Base-by-base conservation (phyloP, 2,797 vertebrate species). In the Halcyon leucocephala region DNA sequence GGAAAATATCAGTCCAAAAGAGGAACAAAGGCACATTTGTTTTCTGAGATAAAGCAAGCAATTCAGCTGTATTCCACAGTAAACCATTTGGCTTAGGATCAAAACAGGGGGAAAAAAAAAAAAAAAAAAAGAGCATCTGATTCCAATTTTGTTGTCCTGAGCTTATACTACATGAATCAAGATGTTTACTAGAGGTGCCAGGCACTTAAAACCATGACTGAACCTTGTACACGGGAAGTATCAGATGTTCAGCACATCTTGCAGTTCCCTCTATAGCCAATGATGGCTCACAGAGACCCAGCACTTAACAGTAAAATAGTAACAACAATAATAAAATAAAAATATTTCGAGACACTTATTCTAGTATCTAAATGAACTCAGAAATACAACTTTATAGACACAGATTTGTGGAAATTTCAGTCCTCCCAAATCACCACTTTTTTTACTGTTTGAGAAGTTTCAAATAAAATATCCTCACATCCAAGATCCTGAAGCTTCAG, bases 21-120 rank as follows among this genome's bases (percentile, higher is more conserved):
- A 94, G 29, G 42, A 95, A 96, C 90, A 96, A 94, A 95, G 60
- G 61, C 13, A 0, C 70, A 66, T 84, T 95, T 96, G 70, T 95
- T 84, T 86, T 42, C 72, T 70, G 64, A 90, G 60, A 86, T 90
- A 73, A 89, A 91, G 37, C 66, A 82, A 82, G 58, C 12, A 73
- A 64, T 82, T 94, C 70, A 77, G 25, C 80, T 82, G 42, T 91
- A 78, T 66, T 76, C 54, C 20, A 52, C 71, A 60, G 60, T 76
- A 97, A 86, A 76, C 31, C 7, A 1, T 49, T 84, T 84, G 94
- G 90, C 55, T 77, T 77, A 73, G 41, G 31, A 90, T 19, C 1
- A 18, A 67, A 93, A 84, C 14, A 33, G 49, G 48, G 22, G 29
- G 57, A 49, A 3, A 5, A 4, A 9, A 31, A 15, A 41, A 25